Percentiles rank a stretch among this genome's conserved stretches.
Evolutionary conservation across 2,113 vertebrate species (phyloP).

Genomic region (Malurus melanocephalus): DNA sequence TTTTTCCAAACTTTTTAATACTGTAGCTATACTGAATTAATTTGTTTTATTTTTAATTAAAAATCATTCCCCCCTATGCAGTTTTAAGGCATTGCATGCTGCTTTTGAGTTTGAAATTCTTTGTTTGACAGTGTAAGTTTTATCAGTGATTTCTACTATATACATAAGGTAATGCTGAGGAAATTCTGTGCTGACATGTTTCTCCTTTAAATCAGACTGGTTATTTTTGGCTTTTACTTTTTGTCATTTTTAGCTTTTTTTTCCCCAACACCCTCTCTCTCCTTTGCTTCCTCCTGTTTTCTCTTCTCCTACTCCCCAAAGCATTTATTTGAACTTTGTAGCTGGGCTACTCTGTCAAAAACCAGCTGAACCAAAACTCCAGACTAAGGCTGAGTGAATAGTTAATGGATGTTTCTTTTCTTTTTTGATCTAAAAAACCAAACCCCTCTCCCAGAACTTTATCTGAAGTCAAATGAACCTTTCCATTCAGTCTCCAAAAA

Average conservation of each 20-base stretch:
- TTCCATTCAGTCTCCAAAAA: slow-evolving; percentile 19
- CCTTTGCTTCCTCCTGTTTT: slow-evolving; percentile 5
- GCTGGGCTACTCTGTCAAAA: not conserved
- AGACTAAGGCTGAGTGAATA: slow-evolving; percentile 3
- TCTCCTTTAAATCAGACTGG: slow-evolving; percentile 18
- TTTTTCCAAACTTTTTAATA: not conserved
- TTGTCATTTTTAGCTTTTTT: not conserved
- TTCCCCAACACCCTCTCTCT: not conserved
- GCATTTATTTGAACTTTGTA: slow-evolving; percentile 2
- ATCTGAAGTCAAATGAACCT: slow-evolving; percentile 39
- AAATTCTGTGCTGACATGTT: not conserved
- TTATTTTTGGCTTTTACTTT: slow-evolving; percentile 37
- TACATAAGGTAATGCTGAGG: not conserved
- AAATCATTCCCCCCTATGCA: not conserved
- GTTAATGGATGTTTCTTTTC: not conserved
- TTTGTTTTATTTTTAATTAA: not conserved
- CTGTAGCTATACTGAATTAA: not conserved
- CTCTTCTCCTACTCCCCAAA: not conserved
- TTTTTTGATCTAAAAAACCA: slow-evolving; percentile 26
- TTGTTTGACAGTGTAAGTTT: not conserved
- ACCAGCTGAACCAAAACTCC: not conserved
- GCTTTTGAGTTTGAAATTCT: not conserved
- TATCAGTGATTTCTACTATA: not conserved
- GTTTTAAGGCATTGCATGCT: not conserved
- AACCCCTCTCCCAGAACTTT: not conserved